phyloP scores from a whole-genome alignment of 2,888 invertebrate species.

The Zootermopsis nevadensis region DNA sequence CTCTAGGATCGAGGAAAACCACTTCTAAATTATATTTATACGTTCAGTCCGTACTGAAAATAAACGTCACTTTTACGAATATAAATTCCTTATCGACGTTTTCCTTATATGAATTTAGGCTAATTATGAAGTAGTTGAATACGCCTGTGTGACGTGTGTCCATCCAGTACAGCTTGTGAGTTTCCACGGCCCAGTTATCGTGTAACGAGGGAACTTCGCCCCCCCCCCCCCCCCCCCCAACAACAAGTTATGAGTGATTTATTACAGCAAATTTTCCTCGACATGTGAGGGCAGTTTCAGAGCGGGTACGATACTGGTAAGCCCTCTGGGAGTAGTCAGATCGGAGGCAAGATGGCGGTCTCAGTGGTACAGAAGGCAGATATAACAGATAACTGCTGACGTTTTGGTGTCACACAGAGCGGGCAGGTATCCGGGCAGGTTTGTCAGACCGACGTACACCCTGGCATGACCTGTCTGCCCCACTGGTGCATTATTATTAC shows the following conservation, averaged over 20 bases:
- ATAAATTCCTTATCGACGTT: no score
- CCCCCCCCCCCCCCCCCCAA: no score
- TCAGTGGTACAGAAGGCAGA: not conserved
- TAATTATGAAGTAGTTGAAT: no score
- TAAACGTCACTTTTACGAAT: no score
- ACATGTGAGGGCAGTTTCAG: not conserved
- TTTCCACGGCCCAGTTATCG: not conserved
- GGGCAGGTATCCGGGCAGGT: not conserved
- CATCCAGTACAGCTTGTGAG: not conserved
- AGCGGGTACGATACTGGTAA: not conserved
- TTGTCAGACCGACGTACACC: not conserved
- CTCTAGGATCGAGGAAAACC: no score
- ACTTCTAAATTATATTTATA: no score
- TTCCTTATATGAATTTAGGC: no score
- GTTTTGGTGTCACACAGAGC: constrained; percentile 3
- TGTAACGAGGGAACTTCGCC: not conserved
- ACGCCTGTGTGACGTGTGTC: not conserved
- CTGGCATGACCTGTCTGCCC: not conserved
- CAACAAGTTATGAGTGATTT: not conserved
- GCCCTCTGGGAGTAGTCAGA: constrained; percentile 1
- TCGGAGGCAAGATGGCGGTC: constrained; percentile 4
- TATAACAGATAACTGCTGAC: not conserved
- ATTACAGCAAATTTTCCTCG: not conserved
- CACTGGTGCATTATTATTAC: no score
- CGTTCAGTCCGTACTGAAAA: no score